Evolutionary conservation across 1,140 invertebrate species (phyloP).

Genomic region (Brachionus calyciflorus): DNA sequence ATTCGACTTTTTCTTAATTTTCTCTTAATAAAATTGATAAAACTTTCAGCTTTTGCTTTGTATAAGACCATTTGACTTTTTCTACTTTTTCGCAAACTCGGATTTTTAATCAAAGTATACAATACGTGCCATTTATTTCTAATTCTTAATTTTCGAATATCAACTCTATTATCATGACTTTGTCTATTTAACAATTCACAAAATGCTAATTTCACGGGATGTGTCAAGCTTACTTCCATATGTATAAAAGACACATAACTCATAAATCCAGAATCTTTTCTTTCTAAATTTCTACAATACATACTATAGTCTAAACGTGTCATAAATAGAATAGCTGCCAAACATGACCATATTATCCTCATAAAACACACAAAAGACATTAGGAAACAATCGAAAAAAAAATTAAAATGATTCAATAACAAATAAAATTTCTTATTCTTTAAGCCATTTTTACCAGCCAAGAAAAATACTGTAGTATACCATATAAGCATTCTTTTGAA

Average conservation of each 20-base stretch:
- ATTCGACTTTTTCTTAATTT: neutral
- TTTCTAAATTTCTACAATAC: constrained; percentile 37
- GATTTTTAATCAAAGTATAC: neutral
- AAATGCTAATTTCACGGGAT: constrained; percentile 27
- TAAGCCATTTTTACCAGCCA: neutral
- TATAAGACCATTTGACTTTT: neutral
- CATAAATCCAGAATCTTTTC: constrained; percentile 18
- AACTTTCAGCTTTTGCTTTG: neutral
- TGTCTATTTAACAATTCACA: neutral
- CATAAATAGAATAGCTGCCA: neutral
- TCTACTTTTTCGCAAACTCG: neutral
- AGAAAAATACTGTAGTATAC: neutral
- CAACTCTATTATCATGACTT: neutral
- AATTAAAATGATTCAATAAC: constrained; percentile 25
- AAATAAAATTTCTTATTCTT: constrained; percentile 23
- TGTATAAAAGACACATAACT: constrained; percentile 33
- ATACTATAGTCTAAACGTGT: constrained; percentile 39
- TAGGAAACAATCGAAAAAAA: constrained; percentile 47
- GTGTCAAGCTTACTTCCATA: constrained; percentile 31
- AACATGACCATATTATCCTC: neutral
- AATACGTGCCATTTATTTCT: constrained; percentile 9
- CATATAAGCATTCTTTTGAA: neutral
- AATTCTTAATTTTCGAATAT: neutral
- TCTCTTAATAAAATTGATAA: neutral
- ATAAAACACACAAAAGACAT: constrained; percentile 9